These are phyloP conservation scores for Hypocryptadius cinnamomeus DNA, from an alignment of 2,113 vertebrate species.

Conservation along the genomic window DNA sequence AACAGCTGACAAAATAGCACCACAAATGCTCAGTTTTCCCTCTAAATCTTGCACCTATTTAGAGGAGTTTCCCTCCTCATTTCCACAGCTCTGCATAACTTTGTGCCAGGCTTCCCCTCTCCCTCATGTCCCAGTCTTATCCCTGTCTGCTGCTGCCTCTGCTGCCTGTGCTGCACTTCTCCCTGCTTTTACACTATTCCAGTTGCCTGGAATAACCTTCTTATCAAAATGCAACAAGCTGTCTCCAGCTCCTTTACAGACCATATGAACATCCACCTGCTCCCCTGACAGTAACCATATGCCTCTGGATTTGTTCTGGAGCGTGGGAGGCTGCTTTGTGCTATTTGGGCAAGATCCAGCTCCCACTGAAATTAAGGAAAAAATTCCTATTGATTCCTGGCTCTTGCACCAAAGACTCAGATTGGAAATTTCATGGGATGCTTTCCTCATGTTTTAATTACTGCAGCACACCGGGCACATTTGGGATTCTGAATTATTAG, in stretches of 20 bases:
- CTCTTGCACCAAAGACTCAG: not conserved
- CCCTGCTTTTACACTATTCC: not conserved
- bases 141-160: not conserved
- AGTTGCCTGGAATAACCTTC: constrained; percentile 14
- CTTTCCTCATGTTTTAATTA: not conserved
- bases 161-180: not conserved
- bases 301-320: constrained; percentile 14
- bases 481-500: not conserved
- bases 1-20: fast-evolving
- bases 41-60: not conserved
- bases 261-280: constrained; percentile 42
- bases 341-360: constrained; percentile 37
- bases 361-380: constrained; percentile 2
- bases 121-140: not conserved
- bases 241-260: constrained; percentile 8
- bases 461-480: not conserved
- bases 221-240: constrained; percentile 6
- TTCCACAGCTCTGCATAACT: not conserved
- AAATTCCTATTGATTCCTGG: not conserved
- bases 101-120: not conserved
- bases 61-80: not conserved
- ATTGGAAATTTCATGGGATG: not conserved
- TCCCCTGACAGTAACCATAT: constrained; percentile 50
- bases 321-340: not conserved
- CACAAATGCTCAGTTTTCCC: not conserved